Base-by-base conservation (phyloP, 2,888 invertebrate species). In the Holacanthella duospinosa region DNA sequence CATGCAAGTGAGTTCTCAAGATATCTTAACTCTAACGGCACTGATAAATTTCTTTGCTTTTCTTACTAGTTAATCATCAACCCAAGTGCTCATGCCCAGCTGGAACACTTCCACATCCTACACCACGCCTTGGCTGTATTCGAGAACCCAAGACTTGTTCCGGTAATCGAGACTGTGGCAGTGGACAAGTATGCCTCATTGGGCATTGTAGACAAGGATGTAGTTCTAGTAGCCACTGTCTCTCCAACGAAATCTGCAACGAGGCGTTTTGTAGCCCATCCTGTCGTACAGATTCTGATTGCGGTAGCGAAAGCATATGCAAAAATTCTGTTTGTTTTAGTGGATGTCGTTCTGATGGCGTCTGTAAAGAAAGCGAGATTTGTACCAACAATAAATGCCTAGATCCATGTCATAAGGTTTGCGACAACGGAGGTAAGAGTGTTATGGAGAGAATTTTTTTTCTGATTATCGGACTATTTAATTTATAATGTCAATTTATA, bases 111-210 rank as follows among this genome's bases (percentile, higher is more conserved):
- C 88, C 92, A 16, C 92, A 89, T 77, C 92, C 92, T 58, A 87
- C 89, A 1, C 87, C 93, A 1, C 89, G 89, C 75, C 84, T 93
- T 43, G 93, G 89, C 0, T 93, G 93, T 74, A 86, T 91, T 0
- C 82, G 93, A 73, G 82, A 88, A 16, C 91, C 90, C 0, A 83
- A 88, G 16, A 24, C 81, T n/a, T 93, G 92, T 75, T 81, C 79
- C 43, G 85, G 85, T 73, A 90, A 90, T 73, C 82, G 87, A 60
- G 88, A 89, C 72, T 92, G 92, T 75, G 78, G 81, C 4, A 75
- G 79, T 21, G 87, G 87, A 12, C 83, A 84, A 76, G 82, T 86
- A 61, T 92, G 92, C 75, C 85, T 86, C 61, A 82, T 83, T 36
- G 69, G 72, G 26, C 81, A 82, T 19, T 93, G 93, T 75, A 82